Evolutionary conservation across 2,113 vertebrate genomes (phyloP).

Genomic region (Chlamydotis undulata): DNA sequence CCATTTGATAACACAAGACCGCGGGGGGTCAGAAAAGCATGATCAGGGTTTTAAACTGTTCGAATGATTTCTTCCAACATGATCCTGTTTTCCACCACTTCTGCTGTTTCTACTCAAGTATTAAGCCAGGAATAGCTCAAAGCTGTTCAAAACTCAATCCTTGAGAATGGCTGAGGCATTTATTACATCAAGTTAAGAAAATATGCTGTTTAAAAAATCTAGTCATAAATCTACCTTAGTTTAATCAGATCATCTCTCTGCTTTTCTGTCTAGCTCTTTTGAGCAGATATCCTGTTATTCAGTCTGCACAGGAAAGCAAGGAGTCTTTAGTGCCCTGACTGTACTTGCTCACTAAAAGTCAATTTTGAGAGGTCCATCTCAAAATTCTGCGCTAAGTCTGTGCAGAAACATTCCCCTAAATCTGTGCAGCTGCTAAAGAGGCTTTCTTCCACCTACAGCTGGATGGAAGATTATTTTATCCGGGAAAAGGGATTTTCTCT

Average conservation of each 20-base stretch:
- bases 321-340: background rate
- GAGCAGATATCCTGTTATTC: background rate
- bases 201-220: background rate
- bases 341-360: background rate
- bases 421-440: background rate
- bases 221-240: background rate
- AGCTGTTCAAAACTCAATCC: background rate
- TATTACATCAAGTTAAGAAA: background rate
- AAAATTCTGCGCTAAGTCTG: background rate
- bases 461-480: slow-evolving; percentile 9
- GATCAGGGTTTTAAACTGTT: slow-evolving; percentile 2
- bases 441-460: background rate
- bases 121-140: background rate
- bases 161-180: background rate
- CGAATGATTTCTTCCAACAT: background rate
- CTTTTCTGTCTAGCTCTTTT: background rate
- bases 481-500: background rate
- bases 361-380: background rate
- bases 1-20: background rate
- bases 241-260: background rate
- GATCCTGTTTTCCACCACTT: background rate
- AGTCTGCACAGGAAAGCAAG: background rate
- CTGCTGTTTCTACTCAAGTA: background rate
- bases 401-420: background rate
- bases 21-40: background rate